Evolutionary conservation across 1,140 invertebrate species (phyloP).

Genomic region (Drosophila kurseongensis): DNA sequence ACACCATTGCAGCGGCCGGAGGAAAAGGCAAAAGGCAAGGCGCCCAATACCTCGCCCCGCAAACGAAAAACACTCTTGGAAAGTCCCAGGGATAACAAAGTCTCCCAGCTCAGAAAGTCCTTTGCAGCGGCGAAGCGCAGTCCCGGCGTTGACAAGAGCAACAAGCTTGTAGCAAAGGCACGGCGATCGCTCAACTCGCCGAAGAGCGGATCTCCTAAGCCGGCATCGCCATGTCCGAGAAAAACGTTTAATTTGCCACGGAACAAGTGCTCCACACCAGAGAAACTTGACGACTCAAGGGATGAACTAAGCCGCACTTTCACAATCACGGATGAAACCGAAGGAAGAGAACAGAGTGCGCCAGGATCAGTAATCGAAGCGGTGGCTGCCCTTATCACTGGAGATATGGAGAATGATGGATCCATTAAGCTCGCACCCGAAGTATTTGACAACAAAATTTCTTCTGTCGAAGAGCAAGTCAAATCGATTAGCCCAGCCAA

Average conservation of each 20-base stretch:
- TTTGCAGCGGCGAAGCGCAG: constrained; percentile 49
- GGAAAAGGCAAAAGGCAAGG: background rate
- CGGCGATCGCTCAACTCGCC: constrained; percentile 62
- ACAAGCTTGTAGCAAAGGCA: constrained; percentile 61
- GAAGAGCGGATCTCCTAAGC: constrained; percentile 25
- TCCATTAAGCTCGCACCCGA: background rate
- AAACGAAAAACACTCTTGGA: constrained; percentile 12
- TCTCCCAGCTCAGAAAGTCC: constrained; percentile 54
- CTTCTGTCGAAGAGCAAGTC: background rate
- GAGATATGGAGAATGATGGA: background rate
- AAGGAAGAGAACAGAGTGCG: background rate
- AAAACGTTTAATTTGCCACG: background rate
- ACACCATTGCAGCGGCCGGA: constrained; percentile 19
- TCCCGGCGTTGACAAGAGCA: constrained; percentile 38
- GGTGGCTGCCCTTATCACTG: background rate
- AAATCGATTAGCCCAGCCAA: background rate
- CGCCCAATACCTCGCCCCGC: constrained; percentile 45
- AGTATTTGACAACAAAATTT: background rate
- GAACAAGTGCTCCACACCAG: constrained; percentile 29
- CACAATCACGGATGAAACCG: constrained; percentile 41
- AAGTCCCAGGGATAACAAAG: constrained; percentile 57
- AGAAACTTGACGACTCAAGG: constrained; percentile 3
- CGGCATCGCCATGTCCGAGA: background rate
- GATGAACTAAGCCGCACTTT: constrained; percentile 60
- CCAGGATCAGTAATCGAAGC: background rate